Evolutionary conservation across 1,140 invertebrate species (phyloP).

Genomic region (Archegozetes longisetosus): DNA sequence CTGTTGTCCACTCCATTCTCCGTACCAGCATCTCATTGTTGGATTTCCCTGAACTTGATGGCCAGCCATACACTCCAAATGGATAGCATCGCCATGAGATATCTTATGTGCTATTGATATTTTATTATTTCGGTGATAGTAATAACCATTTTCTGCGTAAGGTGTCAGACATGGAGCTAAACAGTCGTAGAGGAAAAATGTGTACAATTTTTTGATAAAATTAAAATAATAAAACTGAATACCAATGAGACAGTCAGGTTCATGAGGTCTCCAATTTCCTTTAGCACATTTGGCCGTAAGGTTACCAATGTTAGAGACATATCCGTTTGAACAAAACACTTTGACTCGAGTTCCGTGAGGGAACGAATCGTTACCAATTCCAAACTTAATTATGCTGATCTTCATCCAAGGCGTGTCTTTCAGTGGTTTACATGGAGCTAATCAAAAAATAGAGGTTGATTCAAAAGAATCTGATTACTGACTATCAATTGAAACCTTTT

Average conservation of each 20-base stretch:
- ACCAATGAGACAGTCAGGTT: constrained; percentile 55
- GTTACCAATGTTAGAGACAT: constrained; percentile 54
- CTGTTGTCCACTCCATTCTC: constrained; percentile 50
- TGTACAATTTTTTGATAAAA: no score
- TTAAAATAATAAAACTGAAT: constrained; percentile 16
- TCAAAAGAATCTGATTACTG: neutral
- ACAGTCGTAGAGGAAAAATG: no score
- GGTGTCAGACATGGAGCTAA: constrained; percentile 10
- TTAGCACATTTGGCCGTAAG: constrained; percentile 54
- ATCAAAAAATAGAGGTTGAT: constrained; percentile 16
- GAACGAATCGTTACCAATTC: constrained; percentile 27
- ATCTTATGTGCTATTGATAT: constrained; percentile 36
- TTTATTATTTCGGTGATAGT: constrained; percentile 27
- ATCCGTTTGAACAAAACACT: constrained; percentile 53
- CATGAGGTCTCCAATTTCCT: constrained; percentile 60
- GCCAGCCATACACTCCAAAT: constrained; percentile 46
- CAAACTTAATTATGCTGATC: constrained; percentile 42
- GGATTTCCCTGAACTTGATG: constrained; percentile 49
- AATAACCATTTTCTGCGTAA: neutral
- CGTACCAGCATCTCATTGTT: constrained; percentile 53
- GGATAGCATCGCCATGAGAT: constrained; percentile 42
- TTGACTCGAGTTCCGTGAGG: constrained; percentile 45
- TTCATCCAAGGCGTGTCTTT: constrained; percentile 44
- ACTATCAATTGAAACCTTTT: neutral
- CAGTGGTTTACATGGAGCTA: constrained; percentile 38